Percentiles rank a stretch among this genome's conserved stretches.
phyloP scores from a whole-genome alignment of 2,888 invertebrate genomes.

The Creontiades dilutus region DNA sequence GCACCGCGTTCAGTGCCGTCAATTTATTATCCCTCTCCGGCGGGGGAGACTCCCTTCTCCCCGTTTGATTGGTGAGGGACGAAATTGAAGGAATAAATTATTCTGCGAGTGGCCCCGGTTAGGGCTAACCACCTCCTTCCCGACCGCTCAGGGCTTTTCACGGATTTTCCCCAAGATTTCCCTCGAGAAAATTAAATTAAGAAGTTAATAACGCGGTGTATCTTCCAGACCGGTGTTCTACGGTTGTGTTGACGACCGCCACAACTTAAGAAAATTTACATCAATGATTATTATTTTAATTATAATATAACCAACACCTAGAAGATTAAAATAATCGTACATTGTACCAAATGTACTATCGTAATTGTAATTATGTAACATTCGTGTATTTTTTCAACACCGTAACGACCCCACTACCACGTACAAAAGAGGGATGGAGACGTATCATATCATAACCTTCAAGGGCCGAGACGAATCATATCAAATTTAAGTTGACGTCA shows the following conservation, averaged over 20 bases:
- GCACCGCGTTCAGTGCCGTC: background rate
- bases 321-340: too few species aligned
- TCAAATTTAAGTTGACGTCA: too few species aligned
- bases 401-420: too few species aligned
- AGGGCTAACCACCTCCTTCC: slow-evolving; percentile 53
- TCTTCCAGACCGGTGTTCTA: background rate
- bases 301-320: too few species aligned
- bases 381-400: too few species aligned
- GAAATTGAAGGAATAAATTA: slow-evolving; percentile 63
- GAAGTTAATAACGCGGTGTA: slow-evolving; percentile 37
- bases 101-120: slow-evolving; percentile 40
- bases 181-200: slow-evolving; percentile 48
- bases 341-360: too few species aligned
- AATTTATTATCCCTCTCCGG: slow-evolving; percentile 36
- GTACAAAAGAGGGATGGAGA: too few species aligned
- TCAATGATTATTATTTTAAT: too few species aligned
- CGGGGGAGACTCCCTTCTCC: background rate
- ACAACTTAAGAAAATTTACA: too few species aligned
- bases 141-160: slow-evolving; percentile 23
- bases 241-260: slow-evolving; percentile 5
- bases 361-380: too few species aligned
- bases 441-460: too few species aligned
- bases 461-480: too few species aligned
- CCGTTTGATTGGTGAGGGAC: slow-evolving; percentile 52
- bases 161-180: slow-evolving; percentile 56